Conservation (phyloP, 2,888 invertebrate genomes). For the Sminthurinus aureus region DNA sequence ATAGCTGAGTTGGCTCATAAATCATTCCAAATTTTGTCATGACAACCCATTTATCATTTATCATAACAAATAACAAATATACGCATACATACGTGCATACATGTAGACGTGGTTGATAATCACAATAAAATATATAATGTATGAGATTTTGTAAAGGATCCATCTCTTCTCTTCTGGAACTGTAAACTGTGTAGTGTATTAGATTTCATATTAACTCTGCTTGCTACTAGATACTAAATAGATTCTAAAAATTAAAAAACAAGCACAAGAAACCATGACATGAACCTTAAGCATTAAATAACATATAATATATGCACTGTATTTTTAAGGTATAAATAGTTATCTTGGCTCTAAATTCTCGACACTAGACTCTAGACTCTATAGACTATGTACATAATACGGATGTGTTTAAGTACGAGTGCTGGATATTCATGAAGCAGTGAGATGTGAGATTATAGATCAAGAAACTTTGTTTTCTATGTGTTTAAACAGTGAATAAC, state of each 20-base stretch:
- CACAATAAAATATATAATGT: no score
- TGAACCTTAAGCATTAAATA: background rate
- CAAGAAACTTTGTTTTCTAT: background rate
- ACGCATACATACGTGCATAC: background rate
- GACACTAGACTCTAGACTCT: background rate
- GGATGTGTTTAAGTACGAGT: background rate
- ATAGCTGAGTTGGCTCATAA: background rate
- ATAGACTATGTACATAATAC: background rate
- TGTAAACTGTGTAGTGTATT: background rate
- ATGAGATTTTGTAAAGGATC: no score
- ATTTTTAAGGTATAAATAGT: background rate
- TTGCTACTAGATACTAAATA: background rate
- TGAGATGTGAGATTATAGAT: constrained; percentile 25
- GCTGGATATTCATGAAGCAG: constrained; percentile 27
- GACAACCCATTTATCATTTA: background rate
- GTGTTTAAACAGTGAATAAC: background rate
- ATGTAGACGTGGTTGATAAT: background rate
- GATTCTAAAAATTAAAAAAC: background rate
- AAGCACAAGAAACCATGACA: background rate
- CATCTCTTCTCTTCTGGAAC: background rate
- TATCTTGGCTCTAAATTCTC: background rate
- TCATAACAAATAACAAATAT: background rate
- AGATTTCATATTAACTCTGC: background rate
- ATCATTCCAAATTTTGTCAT: no score
- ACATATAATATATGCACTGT: background rate